These are phyloP conservation scores for Apodemus agrarius DNA, from an alignment of 2,797 vertebrate genomes.

Conservation along the genomic window DNA sequence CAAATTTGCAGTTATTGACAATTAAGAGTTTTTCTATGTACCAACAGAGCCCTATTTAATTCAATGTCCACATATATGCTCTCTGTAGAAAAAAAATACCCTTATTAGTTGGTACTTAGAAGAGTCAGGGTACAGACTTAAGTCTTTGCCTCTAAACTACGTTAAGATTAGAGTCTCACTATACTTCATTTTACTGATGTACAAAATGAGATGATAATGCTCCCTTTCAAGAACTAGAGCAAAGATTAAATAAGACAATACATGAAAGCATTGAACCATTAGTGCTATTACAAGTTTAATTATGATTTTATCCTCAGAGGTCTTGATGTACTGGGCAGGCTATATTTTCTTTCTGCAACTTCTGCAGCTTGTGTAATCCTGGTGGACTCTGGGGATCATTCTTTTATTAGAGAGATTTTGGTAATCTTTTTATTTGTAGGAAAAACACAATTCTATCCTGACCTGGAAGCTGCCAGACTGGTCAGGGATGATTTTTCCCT, in stretches of 20 bases:
- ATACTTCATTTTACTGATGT: slow-evolving; percentile 33
- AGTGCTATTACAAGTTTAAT: slow-evolving; percentile 63
- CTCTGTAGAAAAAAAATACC: not conserved
- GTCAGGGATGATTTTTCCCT: not conserved
- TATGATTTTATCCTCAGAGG: slow-evolving; percentile 57
- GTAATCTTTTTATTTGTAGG: slow-evolving; percentile 25
- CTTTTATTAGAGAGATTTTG: slow-evolving; percentile 48
- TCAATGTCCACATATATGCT: not conserved
- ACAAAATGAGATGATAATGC: not conserved
- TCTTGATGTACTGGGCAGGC: slow-evolving; percentile 33
- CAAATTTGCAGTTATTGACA: slow-evolving; percentile 3
- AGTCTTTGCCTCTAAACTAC: not conserved
- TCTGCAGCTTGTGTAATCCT: slow-evolving; percentile 5
- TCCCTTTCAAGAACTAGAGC: slow-evolving; percentile 24
- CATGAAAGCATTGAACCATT: slow-evolving; percentile 10
- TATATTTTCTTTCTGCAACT: slow-evolving; percentile 17
- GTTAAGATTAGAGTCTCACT: not conserved
- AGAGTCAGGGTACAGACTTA: not conserved
- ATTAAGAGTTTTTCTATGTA: slow-evolving; percentile 13
- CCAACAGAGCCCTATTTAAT: slow-evolving; percentile 32
- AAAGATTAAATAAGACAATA: slow-evolving; percentile 64
- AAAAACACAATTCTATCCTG: not conserved
- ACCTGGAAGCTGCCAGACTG: not conserved
- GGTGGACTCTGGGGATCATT: slow-evolving; percentile 17
- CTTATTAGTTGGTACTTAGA: not conserved